phyloP scores from a whole-genome alignment of 1,140 invertebrate species.

The Trichomalopsis sarcophagae region DNA sequence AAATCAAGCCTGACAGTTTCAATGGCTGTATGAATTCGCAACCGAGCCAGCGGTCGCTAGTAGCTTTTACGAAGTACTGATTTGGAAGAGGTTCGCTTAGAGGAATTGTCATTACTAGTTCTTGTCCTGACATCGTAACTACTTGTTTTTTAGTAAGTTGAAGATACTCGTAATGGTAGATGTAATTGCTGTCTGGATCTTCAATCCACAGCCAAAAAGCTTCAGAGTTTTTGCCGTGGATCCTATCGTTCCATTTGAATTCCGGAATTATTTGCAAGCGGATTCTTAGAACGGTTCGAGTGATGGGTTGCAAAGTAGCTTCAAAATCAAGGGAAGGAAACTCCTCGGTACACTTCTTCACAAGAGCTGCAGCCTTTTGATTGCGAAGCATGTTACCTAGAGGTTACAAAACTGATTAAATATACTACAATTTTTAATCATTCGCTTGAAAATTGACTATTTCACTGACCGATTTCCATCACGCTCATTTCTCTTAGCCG shows the following conservation, averaged over 20 bases:
- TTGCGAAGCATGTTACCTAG: slow-evolving; percentile 85
- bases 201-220: slow-evolving; percentile 99
- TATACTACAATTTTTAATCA: slow-evolving; percentile 3
- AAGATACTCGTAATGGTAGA: slow-evolving; percentile 98
- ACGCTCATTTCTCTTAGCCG: slow-evolving; percentile 89
- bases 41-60: slow-evolving; percentile 94
- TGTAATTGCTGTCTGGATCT: slow-evolving; percentile 93
- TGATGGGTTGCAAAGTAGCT: slow-evolving; percentile 94
- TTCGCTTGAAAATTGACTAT: neutral
- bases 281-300: slow-evolving; percentile 92
- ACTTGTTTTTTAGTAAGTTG: slow-evolving; percentile 92
- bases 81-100: slow-evolving; percentile 91
- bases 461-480: slow-evolving; percentile 85
- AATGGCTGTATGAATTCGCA: slow-evolving; percentile 84
- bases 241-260: slow-evolving; percentile 93
- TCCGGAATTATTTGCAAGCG: slow-evolving; percentile 87
- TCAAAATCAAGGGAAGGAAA: slow-evolving; percentile 91
- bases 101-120: slow-evolving; percentile 96
- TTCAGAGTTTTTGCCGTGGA: slow-evolving; percentile 92
- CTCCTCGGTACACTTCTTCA: slow-evolving; percentile 91
- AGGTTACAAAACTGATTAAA: slow-evolving; percentile 48
- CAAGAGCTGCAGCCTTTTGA: slow-evolving; percentile 82
- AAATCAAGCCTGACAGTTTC: slow-evolving; percentile 91
- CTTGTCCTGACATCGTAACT: slow-evolving; percentile 82
- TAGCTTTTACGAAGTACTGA: slow-evolving; percentile 93